Conservation (phyloP, 2,888 invertebrate species). For the Sminthurides aquaticus region DNA sequence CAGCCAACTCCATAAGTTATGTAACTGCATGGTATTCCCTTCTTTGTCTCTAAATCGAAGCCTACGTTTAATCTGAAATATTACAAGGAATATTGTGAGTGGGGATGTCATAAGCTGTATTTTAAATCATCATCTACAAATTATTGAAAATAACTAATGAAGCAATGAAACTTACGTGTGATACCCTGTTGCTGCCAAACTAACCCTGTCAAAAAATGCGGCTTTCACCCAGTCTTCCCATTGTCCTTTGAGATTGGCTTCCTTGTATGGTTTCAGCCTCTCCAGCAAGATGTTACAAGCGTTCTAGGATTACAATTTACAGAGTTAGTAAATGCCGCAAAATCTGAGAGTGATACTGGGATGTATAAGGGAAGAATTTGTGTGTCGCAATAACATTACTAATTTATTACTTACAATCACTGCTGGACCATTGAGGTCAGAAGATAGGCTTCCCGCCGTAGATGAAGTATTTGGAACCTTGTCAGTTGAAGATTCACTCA, state of each 20-base stretch:
- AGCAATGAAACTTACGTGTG: slow-evolving; percentile 49
- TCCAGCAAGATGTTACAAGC: slow-evolving; percentile 71
- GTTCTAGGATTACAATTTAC: slow-evolving; percentile 51
- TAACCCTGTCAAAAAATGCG: slow-evolving; percentile 69
- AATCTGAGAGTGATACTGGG: neutral
- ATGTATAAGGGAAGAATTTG: neutral
- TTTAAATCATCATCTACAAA: slow-evolving; percentile 2
- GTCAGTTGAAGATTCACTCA: slow-evolving; percentile 76
- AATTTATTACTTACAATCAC: slow-evolving; percentile 54
- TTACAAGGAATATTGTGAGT: too few relatives aligned
- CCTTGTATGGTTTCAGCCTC: slow-evolving; percentile 66
- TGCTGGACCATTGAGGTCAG: slow-evolving; percentile 88
- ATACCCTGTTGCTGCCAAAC: slow-evolving; percentile 75
- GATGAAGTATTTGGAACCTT: slow-evolving; percentile 86
- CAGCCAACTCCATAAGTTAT: slow-evolving; percentile 78
- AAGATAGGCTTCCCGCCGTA: slow-evolving; percentile 80
- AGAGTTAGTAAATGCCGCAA: neutral
- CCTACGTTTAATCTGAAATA: slow-evolving; percentile 47
- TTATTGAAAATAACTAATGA: slow-evolving; percentile 15
- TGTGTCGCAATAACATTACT: too few relatives aligned
- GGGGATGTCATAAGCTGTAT: neutral
- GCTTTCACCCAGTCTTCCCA: slow-evolving; percentile 78
- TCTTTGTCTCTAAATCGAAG: slow-evolving; percentile 26
- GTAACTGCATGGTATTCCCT: slow-evolving; percentile 61
- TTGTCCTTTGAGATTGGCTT: slow-evolving; percentile 63